These are phyloP conservation scores for Puma concolor DNA, from an alignment of 2,113 vertebrate species.

Conservation along the genomic window DNA sequence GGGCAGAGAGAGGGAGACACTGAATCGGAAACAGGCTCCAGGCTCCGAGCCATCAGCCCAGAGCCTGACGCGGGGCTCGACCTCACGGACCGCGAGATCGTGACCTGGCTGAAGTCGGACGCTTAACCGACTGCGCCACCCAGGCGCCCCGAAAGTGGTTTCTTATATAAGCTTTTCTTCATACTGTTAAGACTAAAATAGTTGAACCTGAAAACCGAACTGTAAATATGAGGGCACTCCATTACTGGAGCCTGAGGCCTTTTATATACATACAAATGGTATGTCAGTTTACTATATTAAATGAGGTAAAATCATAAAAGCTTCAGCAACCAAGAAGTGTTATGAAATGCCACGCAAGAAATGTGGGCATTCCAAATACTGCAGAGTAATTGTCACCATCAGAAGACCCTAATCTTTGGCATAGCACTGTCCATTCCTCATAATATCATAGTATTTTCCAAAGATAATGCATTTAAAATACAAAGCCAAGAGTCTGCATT, in stretches of 20 bases:
- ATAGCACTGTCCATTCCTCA: neutral
- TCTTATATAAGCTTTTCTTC: conserved; percentile 28
- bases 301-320: conserved; percentile 3
- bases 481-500: neutral
- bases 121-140: no score
- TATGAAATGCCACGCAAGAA: conserved; percentile 16
- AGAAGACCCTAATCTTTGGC: neutral
- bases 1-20: no score
- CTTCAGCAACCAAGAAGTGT: neutral
- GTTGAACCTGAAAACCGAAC: neutral
- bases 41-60: no score
- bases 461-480: conserved; percentile 54
- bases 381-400: neutral
- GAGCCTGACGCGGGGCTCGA: no score
- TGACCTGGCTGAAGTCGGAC: no score
- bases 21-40: no score
- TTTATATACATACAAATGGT: neutral
- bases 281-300: neutral
- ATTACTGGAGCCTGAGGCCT: neutral
- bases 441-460: conserved; percentile 1
- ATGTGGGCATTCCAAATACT: conserved; percentile 7
- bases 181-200: neutral
- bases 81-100: no score
- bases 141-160: conserved; percentile 6
- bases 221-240: neutral